Evolutionary conservation across 2,888 invertebrate species (phyloP).

Genomic region (Abscondita cerata): DNA sequence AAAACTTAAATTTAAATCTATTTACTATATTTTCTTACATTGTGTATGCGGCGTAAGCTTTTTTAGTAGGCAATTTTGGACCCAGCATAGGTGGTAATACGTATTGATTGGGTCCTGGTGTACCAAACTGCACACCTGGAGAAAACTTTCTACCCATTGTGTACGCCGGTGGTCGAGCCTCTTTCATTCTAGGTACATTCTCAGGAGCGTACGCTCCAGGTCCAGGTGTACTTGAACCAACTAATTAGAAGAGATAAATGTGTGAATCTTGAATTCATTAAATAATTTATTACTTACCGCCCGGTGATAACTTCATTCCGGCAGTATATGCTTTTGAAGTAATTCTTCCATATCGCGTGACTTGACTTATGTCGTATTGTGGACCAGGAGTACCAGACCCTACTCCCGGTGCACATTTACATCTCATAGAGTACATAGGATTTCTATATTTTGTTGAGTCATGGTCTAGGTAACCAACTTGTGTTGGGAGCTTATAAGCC

Average conservation of each 20-base stretch:
- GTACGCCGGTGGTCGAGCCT: conserved; percentile 65
- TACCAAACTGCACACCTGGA: conserved; percentile 43
- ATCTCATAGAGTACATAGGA: conserved; percentile 71
- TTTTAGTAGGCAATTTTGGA: conserved; percentile 62
- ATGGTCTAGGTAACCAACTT: conserved; percentile 67
- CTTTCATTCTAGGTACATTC: conserved; percentile 62
- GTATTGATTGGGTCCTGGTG: conserved; percentile 71
- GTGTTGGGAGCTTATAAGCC: conserved; percentile 67
- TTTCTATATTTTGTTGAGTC: conserved; percentile 68
- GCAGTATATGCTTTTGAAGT: conserved; percentile 62
- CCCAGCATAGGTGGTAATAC: conserved; percentile 61
- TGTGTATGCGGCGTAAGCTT: conserved; percentile 60
- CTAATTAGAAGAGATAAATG: no score
- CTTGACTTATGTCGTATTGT: conserved; percentile 60
- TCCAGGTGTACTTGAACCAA: conserved; percentile 62
- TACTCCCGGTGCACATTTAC: conserved; percentile 38
- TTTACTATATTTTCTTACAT: conserved; percentile 54
- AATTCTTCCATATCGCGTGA: conserved; percentile 58
- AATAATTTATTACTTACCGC: conserved; percentile 27
- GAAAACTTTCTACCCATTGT: conserved; percentile 62
- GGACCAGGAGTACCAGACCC: conserved; percentile 57
- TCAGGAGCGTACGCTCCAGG: conserved; percentile 71
- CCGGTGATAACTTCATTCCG: conserved; percentile 33
- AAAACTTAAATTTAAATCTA: not conserved
- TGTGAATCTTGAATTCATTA: no score